Base-by-base conservation (phyloP, 2,888 invertebrate species). In the Hydroisotoma schaefferi region DNA sequence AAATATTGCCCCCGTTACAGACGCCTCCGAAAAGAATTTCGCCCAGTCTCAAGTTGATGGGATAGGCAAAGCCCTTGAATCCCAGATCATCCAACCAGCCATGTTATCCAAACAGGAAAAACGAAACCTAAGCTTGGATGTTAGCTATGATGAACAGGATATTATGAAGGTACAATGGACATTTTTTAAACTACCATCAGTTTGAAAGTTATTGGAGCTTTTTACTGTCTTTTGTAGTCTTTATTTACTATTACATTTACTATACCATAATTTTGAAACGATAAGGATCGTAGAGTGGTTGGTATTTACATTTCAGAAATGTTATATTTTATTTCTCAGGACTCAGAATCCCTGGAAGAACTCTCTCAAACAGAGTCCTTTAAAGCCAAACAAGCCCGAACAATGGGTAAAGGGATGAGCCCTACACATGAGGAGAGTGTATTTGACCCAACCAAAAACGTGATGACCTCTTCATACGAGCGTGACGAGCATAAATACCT, bases 11-110 rank as follows among this genome's bases (percentile, higher is more conserved):
- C 52, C 52, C 20, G 88, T 89, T 1, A 88, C 88, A 0, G 88
- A 89, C 76, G 86, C 87, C 73, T 81, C 84, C 75, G 87, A 87
- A 73, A 82, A 81, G 72, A 84, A 83, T 18, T 80, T 84, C 59
- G 86, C 85, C 1, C 83, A 84, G 77, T 81, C 81, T 52, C 80
- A 82, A 60, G 75, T 83, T 20, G 81, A 83, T 72, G 61, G 63
- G 29, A 61, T 67, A 33, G n/a, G n/a, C n/a, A 69, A 69, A 59
- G 64, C 60, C 15, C 55, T 69, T 20, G 69, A 70, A 55, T 61
- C 67, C 26, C 71, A 69, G 59, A 68, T 70, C 44, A 63, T 69
- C 44, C 67, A 67, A 44, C 60, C 65, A 75, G 60, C 65, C 75
- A 76, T 65, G 70, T n/a, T n/a, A n/a, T 76, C 54, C 75, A 78